Percentiles rank a stretch among this genome's conserved stretches.
Evolutionary conservation across 1,140 invertebrate genomes (phyloP).

Genomic region (Procambarus virginalis): DNA sequence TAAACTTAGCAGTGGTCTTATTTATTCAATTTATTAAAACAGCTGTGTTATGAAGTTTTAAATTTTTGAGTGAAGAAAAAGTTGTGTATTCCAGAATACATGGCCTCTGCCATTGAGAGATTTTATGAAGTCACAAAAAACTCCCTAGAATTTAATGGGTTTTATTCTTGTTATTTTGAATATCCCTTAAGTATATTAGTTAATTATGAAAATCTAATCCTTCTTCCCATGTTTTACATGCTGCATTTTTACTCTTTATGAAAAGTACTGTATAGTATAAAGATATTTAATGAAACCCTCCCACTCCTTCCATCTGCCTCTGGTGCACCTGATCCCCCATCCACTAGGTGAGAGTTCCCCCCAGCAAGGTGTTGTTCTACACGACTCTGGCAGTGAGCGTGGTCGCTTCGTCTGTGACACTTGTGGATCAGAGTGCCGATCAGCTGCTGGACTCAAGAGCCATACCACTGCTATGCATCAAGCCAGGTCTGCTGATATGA

Average conservation of each 20-base stretch:
- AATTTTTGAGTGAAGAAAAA: too few species aligned
- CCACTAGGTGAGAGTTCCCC: slow-evolving; percentile 33
- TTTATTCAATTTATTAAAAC: too few species aligned
- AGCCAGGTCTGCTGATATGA: slow-evolving; percentile 47
- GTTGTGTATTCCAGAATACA: too few species aligned
- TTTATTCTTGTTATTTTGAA: too few species aligned
- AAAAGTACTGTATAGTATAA: background rate
- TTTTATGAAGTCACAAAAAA: too few species aligned
- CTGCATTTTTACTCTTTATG: background rate
- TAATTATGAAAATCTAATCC: background rate
- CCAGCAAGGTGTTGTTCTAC: slow-evolving; percentile 50
- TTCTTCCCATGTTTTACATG: background rate
- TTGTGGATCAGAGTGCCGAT: slow-evolving; percentile 62
- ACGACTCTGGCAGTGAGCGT: slow-evolving; percentile 62
- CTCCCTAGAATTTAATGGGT: too few species aligned
- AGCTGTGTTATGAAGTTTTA: too few species aligned
- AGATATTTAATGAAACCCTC: slow-evolving; percentile 19
- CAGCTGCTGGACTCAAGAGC: slow-evolving; percentile 62
- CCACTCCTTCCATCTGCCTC: background rate
- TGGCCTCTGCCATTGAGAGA: too few species aligned
- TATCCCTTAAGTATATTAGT: too few species aligned
- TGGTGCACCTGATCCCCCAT: background rate
- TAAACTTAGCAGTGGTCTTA: too few species aligned
- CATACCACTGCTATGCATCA: slow-evolving; percentile 66
- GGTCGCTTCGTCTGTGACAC: slow-evolving; percentile 50